A percentile compares a stretch with the other conserved stretches of the same genome.
These are phyloP conservation scores for Branchellion lobata DNA, from an alignment of 2,888 invertebrate genomes.

Conservation along the genomic window DNA sequence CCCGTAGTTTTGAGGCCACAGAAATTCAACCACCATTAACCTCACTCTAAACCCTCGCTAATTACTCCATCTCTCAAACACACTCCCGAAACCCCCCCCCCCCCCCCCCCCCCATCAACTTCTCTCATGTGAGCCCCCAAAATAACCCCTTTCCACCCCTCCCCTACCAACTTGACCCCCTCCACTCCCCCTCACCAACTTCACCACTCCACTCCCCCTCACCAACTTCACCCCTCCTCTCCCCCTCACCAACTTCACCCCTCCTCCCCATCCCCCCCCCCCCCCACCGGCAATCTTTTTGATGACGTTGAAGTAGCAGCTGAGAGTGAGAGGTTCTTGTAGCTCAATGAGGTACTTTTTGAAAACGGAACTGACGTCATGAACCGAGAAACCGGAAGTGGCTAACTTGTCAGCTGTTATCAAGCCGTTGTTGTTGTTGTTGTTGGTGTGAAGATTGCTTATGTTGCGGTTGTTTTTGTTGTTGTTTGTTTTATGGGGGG, in stretches of 20 bases:
- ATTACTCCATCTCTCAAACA: too few relatives aligned
- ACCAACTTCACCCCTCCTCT: too few relatives aligned
- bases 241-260: neutral
- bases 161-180: too few relatives aligned
- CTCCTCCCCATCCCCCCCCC: neutral
- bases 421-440: neutral
- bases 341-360: conserved; percentile 40
- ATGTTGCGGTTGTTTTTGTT: neutral
- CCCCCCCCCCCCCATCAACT: too few relatives aligned
- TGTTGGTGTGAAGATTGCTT: neutral
- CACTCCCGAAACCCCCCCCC: too few relatives aligned
- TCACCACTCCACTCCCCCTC: too few relatives aligned
- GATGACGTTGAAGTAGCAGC: conserved; percentile 41
- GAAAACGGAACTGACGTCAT: conserved; percentile 40
- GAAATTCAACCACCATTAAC: too few relatives aligned
- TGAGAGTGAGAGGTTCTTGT: conserved; percentile 35
- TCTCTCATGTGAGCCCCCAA: too few relatives aligned
- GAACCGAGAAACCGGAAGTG: conserved; percentile 10
- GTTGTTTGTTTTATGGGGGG: neutral
- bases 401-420: neutral
- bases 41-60: too few relatives aligned
- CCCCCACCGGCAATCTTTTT: conserved; percentile 40
- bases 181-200: too few relatives aligned
- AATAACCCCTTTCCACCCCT: too few relatives aligned
- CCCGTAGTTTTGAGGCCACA: too few relatives aligned